Conservation (phyloP, 1,140 invertebrate species). For the Geopemphigus sp. region DNA sequence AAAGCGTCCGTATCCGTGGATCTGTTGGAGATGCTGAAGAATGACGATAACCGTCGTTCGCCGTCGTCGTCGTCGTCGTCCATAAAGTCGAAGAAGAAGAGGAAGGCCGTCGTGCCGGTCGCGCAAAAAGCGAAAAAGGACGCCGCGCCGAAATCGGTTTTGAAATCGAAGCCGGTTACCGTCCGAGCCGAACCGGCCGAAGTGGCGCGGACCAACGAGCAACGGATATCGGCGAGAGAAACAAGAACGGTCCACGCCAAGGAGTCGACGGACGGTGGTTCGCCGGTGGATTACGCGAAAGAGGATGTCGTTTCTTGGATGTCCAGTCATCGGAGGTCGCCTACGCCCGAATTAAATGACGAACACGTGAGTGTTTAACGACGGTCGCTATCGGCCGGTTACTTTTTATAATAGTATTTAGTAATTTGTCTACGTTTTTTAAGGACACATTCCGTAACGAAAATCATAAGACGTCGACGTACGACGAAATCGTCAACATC, state of each 20-base stretch:
- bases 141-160: not conserved
- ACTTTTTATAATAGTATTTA: too few relatives aligned
- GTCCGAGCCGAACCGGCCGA: not conserved
- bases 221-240: not conserved
- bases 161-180: not conserved
- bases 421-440: not conserved
- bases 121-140: not conserved
- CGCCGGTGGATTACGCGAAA: not conserved
- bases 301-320: conserved; percentile 39
- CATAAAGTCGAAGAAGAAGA: not conserved
- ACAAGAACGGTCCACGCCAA: not conserved
- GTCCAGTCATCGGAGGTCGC: conserved; percentile 25
- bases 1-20: conserved; percentile 4
- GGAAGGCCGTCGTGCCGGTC: not conserved
- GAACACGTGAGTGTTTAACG: not conserved
- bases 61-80: not conserved
- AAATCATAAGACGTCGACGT: conserved; percentile 5
- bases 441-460: not conserved
- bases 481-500: conserved; percentile 36
- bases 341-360: not conserved
- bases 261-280: too few relatives aligned
- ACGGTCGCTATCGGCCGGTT: too few relatives aligned
- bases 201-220: not conserved
- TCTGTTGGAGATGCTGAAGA: not conserved
- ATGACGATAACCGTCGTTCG: not conserved